These are phyloP conservation scores for Allolobophora icterica DNA, from an alignment of 2,888 invertebrate species.

Conservation along the genomic window DNA sequence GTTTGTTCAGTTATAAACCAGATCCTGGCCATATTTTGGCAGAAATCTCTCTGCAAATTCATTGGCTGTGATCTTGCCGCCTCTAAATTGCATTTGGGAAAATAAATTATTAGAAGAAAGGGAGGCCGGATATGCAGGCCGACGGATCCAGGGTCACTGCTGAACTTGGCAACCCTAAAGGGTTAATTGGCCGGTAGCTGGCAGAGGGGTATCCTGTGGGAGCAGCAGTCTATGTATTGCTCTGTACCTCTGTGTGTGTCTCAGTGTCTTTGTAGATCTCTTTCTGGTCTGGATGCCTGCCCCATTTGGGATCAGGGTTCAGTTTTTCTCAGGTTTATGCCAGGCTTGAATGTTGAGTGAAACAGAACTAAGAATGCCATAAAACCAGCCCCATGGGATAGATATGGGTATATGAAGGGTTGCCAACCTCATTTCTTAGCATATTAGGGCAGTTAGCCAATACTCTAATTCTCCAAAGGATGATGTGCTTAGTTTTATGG, in stretches of 20 bases:
- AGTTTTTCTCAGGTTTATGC: neutral
- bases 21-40: neutral
- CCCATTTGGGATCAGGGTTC: neutral
- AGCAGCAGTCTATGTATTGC: neutral
- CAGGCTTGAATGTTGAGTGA: neutral
- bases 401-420: neutral
- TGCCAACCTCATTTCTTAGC: neutral
- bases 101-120: constrained; percentile 1
- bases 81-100: constrained; percentile 9
- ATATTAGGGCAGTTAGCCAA: neutral
- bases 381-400: neutral
- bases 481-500: neutral
- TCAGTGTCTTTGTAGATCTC: neutral
- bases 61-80: neutral
- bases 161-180: constrained; percentile 10
- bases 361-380: neutral
- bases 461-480: neutral
- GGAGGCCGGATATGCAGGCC: neutral
- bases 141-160: neutral
- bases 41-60: neutral
- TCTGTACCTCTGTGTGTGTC: neutral
- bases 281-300: neutral
- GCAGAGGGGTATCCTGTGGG: neutral
- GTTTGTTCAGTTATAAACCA: neutral
- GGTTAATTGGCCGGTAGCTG: neutral